Percentiles rank a stretch among this genome's conserved stretches.
These are phyloP conservation scores for Cheiracanthium punctorium DNA, from an alignment of 2,888 invertebrate genomes.

Conservation along the genomic window DNA sequence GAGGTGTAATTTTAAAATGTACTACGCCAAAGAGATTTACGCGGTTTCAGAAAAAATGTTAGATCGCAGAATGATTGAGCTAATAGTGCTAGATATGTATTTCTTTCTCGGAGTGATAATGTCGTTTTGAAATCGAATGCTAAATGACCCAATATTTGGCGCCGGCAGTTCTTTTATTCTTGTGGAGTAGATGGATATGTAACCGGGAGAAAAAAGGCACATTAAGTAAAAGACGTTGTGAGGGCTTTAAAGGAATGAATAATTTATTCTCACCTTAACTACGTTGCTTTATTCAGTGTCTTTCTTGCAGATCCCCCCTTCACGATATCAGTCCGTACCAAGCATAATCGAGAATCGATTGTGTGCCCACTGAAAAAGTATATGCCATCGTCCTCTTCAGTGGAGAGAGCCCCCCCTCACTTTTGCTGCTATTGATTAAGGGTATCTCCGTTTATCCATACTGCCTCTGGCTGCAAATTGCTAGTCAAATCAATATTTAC, in stretches of 20 bases:
- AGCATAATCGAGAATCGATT: constrained; percentile 13
- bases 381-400: constrained; percentile 7
- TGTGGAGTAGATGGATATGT: not conserved
- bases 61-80: too few relatives aligned
- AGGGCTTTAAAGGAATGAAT: not conserved
- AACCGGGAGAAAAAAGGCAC: too few relatives aligned
- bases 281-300: not conserved
- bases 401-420: not conserved
- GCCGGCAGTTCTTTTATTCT: too few relatives aligned
- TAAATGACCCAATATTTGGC: too few relatives aligned
- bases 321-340: not conserved
- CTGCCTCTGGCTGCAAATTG: constrained; percentile 18
- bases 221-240: too few relatives aligned
- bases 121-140: too few relatives aligned
- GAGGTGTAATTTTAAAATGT: too few relatives aligned
- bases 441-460: not conserved
- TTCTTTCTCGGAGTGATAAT: too few relatives aligned
- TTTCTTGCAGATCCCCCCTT: not conserved
- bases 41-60: too few relatives aligned
- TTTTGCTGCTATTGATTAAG: constrained; percentile 11
- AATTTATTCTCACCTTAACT: constrained; percentile 1
- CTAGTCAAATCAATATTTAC: constrained; percentile 20
- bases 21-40: too few relatives aligned
- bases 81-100: too few relatives aligned
- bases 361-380: not conserved